A percentile compares a stretch with the other conserved stretches of the same genome.
Evolutionary conservation across 2,888 invertebrate species (phyloP).

Genomic region (Deroplatys truncata): DNA sequence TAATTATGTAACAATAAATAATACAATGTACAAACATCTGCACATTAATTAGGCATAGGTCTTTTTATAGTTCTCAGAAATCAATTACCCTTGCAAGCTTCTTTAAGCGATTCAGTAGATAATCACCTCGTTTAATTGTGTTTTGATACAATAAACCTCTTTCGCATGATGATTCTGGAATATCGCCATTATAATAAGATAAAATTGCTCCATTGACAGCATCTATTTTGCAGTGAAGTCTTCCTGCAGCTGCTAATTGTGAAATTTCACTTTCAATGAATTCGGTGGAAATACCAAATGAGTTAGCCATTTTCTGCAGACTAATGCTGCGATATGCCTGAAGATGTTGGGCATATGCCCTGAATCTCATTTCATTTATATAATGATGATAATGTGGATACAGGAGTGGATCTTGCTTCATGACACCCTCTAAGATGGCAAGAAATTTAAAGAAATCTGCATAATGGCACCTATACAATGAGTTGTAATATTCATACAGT

Average conservation of each 20-base stretch:
- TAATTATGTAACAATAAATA: background rate
- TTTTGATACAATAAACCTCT: conserved; percentile 80
- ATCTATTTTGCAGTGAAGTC: conserved; percentile 96
- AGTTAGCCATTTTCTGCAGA: conserved; percentile 92
- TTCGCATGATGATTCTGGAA: conserved; percentile 44
- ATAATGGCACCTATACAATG: conserved; percentile 90
- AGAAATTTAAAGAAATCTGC: conserved; percentile 82
- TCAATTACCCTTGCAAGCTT: conserved; percentile 98
- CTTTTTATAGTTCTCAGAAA: conserved; percentile 58
- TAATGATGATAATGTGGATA: conserved; percentile 95
- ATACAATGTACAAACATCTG: background rate
- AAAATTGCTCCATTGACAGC: conserved; percentile 56
- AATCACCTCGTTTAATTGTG: conserved; percentile 96
- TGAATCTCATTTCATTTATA: conserved; percentile 93
- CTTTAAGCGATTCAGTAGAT: conserved; percentile 94
- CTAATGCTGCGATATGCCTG: conserved; percentile 95
- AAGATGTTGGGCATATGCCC: conserved; percentile 92
- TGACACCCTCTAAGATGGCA: conserved; percentile 70
- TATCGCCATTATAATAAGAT: background rate
- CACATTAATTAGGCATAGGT: background rate
- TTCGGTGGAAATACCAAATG: conserved; percentile 90
- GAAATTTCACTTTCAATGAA: conserved; percentile 84
- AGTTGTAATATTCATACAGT: conserved; percentile 62
- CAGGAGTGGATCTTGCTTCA: conserved; percentile 88
- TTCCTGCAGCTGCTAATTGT: conserved; percentile 86